phyloP scores from a whole-genome alignment of 2,888 invertebrate genomes.

The Drosophila acutilabella region DNA sequence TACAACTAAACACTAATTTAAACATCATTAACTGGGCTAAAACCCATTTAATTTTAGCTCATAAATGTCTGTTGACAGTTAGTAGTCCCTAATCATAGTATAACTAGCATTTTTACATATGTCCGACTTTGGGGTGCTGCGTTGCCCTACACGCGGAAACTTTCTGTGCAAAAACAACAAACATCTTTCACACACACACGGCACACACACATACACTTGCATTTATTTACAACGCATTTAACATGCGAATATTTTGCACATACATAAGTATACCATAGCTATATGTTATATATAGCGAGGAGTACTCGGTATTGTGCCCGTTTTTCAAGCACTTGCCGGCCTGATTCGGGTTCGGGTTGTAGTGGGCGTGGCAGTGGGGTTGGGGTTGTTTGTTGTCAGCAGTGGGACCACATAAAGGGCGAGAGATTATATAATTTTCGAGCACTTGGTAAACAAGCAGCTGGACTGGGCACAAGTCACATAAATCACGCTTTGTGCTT shows the following conservation, averaged over 20 bases:
- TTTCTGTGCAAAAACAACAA: constrained; percentile 46
- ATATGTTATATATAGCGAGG: neutral
- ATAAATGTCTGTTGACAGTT: neutral
- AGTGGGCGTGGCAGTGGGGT: no score
- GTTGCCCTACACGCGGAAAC: constrained; percentile 24
- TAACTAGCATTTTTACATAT: constrained; percentile 3
- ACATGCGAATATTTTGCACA: constrained; percentile 55
- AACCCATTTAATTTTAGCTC: neutral
- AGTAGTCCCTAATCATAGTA: neutral
- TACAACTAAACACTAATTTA: neutral
- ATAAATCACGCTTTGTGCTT: constrained; percentile 75
- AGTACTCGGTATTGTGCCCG: constrained; percentile 30
- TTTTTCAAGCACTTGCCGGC: constrained; percentile 24
- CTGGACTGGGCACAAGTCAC: constrained; percentile 64
- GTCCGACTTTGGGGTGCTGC: constrained; percentile 2
- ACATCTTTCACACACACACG: constrained; percentile 25
- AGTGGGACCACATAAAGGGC: constrained; percentile 31
- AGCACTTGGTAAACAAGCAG: constrained; percentile 70
- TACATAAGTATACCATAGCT: constrained; percentile 29
- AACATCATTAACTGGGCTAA: neutral
- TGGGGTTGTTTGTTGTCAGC: constrained; percentile 37
- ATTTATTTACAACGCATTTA: constrained; percentile 60
- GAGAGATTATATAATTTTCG: constrained; percentile 71
- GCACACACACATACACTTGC: constrained; percentile 36
- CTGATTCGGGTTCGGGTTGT: constrained; percentile 11